A percentile compares a stretch with the other conserved stretches of the same genome.
Conservation (phyloP, 1,140 invertebrate species). For the Leptonema lineaticorne region DNA sequence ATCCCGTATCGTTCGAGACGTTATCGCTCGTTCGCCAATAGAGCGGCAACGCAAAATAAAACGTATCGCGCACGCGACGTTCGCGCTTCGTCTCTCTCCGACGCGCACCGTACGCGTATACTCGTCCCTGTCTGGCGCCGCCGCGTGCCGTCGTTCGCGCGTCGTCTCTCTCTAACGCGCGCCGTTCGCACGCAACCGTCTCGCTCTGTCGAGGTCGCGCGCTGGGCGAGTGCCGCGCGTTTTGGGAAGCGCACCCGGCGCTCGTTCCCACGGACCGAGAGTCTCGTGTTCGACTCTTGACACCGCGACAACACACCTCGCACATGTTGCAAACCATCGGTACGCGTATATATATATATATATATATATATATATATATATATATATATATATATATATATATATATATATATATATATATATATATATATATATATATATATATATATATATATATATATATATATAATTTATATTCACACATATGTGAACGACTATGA, state of each 20-base stretch:
- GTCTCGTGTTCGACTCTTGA: slow-evolving; percentile 2
- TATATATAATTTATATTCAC: no score
- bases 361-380: no score
- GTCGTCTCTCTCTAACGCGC: slow-evolving; percentile 6
- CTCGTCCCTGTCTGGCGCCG: neutral
- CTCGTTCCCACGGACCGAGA: slow-evolving; percentile 27
- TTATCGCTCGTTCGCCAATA: neutral
- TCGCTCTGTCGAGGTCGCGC: slow-evolving; percentile 17
- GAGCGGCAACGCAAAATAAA: no score
- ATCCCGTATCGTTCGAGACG: neutral
- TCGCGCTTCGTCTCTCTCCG: neutral
- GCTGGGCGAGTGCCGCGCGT: slow-evolving; percentile 23
- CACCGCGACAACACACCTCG: slow-evolving; percentile 5
- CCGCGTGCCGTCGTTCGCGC: neutral
- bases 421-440: no score
- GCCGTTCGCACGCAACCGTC: neutral
- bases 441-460: no score
- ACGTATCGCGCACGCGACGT: slow-evolving; percentile 16
- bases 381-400: no score
- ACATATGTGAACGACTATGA: no score
- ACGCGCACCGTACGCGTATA: neutral
- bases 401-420: no score
- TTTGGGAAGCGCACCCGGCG: slow-evolving; percentile 37
- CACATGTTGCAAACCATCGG: slow-evolving; percentile 1
- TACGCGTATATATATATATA: no score